These are phyloP conservation scores for Fulica atra DNA, from an alignment of 2,113 vertebrate species.

Conservation along the genomic window DNA sequence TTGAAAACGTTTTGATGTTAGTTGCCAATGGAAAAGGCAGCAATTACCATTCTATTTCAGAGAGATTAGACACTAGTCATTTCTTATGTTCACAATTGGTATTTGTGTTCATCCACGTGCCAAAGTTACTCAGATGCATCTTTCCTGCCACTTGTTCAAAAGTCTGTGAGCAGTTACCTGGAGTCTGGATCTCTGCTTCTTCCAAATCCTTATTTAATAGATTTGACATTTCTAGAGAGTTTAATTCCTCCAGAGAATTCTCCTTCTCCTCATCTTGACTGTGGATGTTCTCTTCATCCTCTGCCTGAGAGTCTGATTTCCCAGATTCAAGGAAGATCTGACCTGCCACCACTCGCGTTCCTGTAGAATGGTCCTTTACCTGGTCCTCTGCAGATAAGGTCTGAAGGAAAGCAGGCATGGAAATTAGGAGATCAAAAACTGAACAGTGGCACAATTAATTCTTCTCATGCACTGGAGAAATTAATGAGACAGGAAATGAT, in stretches of 20 bases:
- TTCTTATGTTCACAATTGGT: neutral
- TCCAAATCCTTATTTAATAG: conserved; percentile 73
- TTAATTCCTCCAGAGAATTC: conserved; percentile 59
- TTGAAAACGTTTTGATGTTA: neutral
- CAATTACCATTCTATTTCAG: neutral
- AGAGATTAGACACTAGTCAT: neutral
- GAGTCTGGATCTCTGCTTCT: conserved; percentile 68
- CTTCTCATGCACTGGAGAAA: neutral
- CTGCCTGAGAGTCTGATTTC: conserved; percentile 47
- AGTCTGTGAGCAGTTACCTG: conserved; percentile 69
- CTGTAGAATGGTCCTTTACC: conserved; percentile 80
- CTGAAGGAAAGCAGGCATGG: conserved; percentile 43
- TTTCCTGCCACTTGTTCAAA: neutral
- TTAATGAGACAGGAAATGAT: neutral
- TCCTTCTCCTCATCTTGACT: conserved; percentile 62
- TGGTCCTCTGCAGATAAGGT: conserved; percentile 77
- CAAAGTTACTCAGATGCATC: neutral
- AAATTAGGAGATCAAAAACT: neutral
- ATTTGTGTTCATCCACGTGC: neutral
- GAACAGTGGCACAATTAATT: neutral
- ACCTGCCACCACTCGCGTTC: conserved; percentile 75
- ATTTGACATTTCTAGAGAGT: conserved; percentile 68
- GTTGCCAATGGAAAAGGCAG: neutral
- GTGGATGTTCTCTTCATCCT: conserved; percentile 66
- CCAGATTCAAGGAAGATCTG: conserved; percentile 78